Conservation (phyloP, 2,888 invertebrate genomes). For the Hanleya hanleyi region DNA sequence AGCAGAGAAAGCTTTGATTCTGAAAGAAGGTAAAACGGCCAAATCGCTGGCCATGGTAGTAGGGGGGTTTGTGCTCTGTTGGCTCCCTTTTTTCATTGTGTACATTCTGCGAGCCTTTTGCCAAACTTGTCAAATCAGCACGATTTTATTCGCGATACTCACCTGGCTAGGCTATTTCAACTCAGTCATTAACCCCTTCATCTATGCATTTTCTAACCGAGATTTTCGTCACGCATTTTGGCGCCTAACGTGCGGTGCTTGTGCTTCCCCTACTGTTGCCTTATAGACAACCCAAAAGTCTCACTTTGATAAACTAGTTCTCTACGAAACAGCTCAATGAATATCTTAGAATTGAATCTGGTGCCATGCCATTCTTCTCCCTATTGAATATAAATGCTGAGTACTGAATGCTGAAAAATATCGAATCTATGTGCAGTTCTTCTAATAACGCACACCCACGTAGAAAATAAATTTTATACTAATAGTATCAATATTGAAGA, state of each 20-base stretch:
- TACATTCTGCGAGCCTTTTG: slow-evolving; percentile 88
- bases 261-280: not conserved
- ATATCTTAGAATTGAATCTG: too few species aligned
- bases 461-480: too few species aligned
- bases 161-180: slow-evolving; percentile 94
- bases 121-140: slow-evolving; percentile 75
- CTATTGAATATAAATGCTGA: too few species aligned
- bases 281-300: too few species aligned
- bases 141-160: slow-evolving; percentile 81
- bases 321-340: too few species aligned
- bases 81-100: slow-evolving; percentile 90
- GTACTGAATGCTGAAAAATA: too few species aligned
- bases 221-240: slow-evolving; percentile 77
- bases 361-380: too few species aligned
- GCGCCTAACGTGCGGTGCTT: slow-evolving; percentile 81
- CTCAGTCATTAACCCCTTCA: slow-evolving; percentile 92
- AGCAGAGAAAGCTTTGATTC: slow-evolving; percentile 69
- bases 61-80: slow-evolving; percentile 90
- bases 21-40: slow-evolving; percentile 90
- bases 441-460: too few species aligned
- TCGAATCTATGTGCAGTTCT: too few species aligned
- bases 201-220: slow-evolving; percentile 91
- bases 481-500: too few species aligned
- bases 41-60: slow-evolving; percentile 90
- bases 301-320: too few species aligned